Percentiles rank a stretch among this genome's conserved stretches.
Evolutionary conservation across 2,113 vertebrate species (phyloP).

Genomic region (Callionymus lyra): DNA sequence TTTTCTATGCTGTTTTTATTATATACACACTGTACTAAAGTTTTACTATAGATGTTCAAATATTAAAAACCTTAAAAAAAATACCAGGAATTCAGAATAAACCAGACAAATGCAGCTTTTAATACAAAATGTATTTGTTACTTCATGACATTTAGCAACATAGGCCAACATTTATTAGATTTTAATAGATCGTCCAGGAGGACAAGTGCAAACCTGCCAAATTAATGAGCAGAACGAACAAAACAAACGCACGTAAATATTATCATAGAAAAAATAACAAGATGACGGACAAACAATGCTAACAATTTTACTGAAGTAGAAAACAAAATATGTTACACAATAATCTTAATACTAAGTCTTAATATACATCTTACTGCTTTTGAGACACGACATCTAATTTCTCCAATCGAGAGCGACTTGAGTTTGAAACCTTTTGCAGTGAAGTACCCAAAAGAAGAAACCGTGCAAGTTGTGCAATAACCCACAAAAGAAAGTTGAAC

Average conservation of each 20-base stretch:
- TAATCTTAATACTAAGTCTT: conserved; percentile 37
- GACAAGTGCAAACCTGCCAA: conserved; percentile 68
- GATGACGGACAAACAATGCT: too few relatives aligned
- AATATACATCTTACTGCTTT: conserved; percentile 46
- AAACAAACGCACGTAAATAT: conserved; percentile 39
- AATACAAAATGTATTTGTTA: conserved; percentile 57
- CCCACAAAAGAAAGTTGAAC: conserved; percentile 18
- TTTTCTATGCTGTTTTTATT: too few relatives aligned
- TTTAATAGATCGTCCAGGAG: conserved; percentile 47
- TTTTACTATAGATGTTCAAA: too few relatives aligned
- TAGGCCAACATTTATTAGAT: conserved; percentile 56
- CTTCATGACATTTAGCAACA: conserved; percentile 52
- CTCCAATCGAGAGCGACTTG: conserved; percentile 25
- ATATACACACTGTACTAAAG: too few relatives aligned
- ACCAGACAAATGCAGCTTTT: conserved; percentile 14
- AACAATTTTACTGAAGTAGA: conserved; percentile 3
- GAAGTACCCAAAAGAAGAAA: conserved; percentile 19
- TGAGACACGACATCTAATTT: conserved; percentile 24
- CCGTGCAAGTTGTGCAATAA: conserved; percentile 59
- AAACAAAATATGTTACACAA: conserved; percentile 23
- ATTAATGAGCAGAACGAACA: conserved; percentile 37
- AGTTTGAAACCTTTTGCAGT: conserved; percentile 15
- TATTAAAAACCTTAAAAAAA: too few relatives aligned
- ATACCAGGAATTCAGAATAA: background rate
- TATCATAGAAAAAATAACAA: conserved; percentile 43